Conservation (phyloP, 2,888 invertebrate genomes). For the Ophioninae sp. region DNA sequence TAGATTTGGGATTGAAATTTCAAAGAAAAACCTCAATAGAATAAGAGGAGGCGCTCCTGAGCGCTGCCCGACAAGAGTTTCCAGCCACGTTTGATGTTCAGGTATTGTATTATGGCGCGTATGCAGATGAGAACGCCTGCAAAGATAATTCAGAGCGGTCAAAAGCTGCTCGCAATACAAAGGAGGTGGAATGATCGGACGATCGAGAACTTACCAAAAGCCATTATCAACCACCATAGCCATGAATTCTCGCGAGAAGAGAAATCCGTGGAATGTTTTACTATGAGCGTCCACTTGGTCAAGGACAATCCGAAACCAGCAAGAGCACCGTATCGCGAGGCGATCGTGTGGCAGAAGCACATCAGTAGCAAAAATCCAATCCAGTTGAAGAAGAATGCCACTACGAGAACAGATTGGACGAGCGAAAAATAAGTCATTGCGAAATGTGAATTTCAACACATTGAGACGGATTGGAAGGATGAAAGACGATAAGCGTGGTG, state of each 20-base stretch:
- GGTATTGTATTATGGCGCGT: constrained; percentile 92
- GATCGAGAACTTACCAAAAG: constrained; percentile 85
- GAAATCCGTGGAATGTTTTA: constrained; percentile 94
- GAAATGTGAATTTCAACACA: background rate
- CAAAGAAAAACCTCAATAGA: constrained; percentile 84
- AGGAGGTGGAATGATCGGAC: background rate
- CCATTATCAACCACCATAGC: constrained; percentile 96
- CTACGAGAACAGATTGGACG: constrained; percentile 81
- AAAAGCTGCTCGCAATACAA: background rate
- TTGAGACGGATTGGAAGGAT: background rate
- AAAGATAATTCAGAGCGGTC: constrained; percentile 70
- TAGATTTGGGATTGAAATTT: constrained; percentile 30
- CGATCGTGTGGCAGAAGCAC: constrained; percentile 97
- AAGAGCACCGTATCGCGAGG: constrained; percentile 95
- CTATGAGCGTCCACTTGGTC: constrained; percentile 97
- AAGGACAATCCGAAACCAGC: constrained; percentile 96
- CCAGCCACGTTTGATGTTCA: constrained; percentile 95
- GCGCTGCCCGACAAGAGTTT: constrained; percentile 92
- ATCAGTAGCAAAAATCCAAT: constrained; percentile 95
- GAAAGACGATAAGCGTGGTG: background rate
- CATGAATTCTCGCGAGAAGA: constrained; percentile 94
- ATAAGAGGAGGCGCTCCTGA: constrained; percentile 93
- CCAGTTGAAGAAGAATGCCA: constrained; percentile 98
- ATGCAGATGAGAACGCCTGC: constrained; percentile 92
- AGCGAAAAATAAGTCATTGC: constrained; percentile 54